These are phyloP conservation scores for Lasioglossum lativentre DNA, from an alignment of 2,888 invertebrate species.

Conservation along the genomic window DNA sequence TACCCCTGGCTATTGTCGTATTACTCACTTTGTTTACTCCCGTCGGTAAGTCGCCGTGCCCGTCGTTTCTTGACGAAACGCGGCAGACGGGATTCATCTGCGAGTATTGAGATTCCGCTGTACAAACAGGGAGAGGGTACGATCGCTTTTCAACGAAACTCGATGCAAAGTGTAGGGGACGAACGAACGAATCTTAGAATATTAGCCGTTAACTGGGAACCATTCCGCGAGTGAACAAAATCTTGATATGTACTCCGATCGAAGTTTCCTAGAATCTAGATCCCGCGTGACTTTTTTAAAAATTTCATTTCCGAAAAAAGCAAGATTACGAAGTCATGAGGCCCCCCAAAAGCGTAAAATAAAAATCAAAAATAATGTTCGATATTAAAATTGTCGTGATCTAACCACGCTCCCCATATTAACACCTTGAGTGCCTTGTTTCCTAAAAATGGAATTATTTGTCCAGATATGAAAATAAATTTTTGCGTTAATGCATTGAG, in stretches of 20 bases:
- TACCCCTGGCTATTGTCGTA: slow-evolving; percentile 5
- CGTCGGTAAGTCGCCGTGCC: slow-evolving; percentile 14
- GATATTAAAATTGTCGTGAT: neutral
- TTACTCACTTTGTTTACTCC: slow-evolving; percentile 5
- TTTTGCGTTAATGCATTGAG: too few species aligned
- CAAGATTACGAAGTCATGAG: neutral
- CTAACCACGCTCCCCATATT: neutral
- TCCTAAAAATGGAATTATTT: too few species aligned
- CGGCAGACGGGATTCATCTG: neutral
- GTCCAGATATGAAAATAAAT: too few species aligned
- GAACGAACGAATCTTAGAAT: neutral
- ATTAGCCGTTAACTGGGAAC: neutral
- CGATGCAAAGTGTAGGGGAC: neutral
- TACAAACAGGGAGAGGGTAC: slow-evolving; percentile 1
- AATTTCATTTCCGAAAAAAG: neutral
- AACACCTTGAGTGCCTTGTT: too few species aligned
- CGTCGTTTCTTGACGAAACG: slow-evolving; percentile 1
- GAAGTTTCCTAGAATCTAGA: neutral
- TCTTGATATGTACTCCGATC: neutral
- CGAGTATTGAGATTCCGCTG: neutral
- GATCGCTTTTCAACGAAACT: slow-evolving; percentile 5
- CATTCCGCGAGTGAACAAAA: neutral
- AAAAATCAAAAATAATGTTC: neutral
- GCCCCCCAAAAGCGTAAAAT: too few species aligned
- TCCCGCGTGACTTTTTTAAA: neutral